Percentiles rank a stretch among this genome's conserved stretches.
These are phyloP conservation scores for Orestias chungarensis DNA, from an alignment of 2,797 vertebrate species.

Conservation along the genomic window DNA sequence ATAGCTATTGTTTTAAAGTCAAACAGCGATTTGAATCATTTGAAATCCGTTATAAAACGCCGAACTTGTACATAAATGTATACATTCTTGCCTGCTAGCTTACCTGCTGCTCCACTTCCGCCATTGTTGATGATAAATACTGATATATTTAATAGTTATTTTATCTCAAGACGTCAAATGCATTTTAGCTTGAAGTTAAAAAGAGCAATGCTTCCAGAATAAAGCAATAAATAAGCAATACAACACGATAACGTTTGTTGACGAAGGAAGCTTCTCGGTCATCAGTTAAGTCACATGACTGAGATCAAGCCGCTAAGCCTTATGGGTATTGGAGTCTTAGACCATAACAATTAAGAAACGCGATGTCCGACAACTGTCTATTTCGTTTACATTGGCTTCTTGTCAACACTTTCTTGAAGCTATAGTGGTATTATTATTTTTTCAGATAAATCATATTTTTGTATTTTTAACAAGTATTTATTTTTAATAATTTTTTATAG, in stretches of 20 bases:
- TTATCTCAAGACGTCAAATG: background rate
- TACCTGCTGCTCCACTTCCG: conserved; percentile 88
- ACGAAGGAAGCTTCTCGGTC: conserved; percentile 42
- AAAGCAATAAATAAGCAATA: background rate
- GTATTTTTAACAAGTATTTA: too few relatives aligned
- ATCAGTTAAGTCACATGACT: conserved; percentile 80
- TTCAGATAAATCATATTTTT: too few relatives aligned
- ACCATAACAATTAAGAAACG: background rate
- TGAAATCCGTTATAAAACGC: background rate
- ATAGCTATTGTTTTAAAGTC: background rate
- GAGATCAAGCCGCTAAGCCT: conserved; percentile 49
- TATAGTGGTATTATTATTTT: too few relatives aligned
- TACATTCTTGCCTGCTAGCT: conserved; percentile 50
- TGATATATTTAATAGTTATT: background rate
- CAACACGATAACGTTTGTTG: conserved; percentile 44
- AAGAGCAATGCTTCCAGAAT: background rate
- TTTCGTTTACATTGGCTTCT: too few relatives aligned
- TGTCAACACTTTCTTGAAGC: too few relatives aligned
- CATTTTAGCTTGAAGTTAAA: background rate
- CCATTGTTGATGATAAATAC: conserved; percentile 74
- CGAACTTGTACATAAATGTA: background rate
- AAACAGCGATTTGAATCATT: background rate
- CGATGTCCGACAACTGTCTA: too few relatives aligned
- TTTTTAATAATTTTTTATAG: too few relatives aligned
- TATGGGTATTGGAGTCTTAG: conserved; percentile 84